Base-by-base conservation (phyloP, 2,113 vertebrate genomes). In the Rhinogobius similis region DNA sequence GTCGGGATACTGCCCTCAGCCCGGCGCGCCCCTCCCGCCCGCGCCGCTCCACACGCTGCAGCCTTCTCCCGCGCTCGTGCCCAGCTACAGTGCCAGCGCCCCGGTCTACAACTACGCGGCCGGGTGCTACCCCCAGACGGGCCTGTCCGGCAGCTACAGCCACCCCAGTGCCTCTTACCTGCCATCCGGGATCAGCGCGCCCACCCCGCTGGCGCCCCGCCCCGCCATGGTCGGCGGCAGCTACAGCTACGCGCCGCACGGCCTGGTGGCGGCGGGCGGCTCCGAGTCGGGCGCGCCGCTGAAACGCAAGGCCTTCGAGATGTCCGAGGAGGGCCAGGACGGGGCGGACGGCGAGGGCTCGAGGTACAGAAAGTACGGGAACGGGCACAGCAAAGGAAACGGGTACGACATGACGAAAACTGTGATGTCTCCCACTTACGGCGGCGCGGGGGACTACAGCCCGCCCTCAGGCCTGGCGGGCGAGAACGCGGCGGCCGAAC, bases 231-330 rank as follows among this genome's bases (percentile, higher is more conserved):
- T 93, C 9, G 93, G 93, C 36, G 91, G 92, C 0, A 62, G 88
- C 5, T 97, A 96, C 8, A 72, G 90, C 82, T 96, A 96, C 89
- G 89, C 92, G 38, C 79, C 91, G 0, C 86, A 93, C 0, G 83
- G 80, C 21, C 78, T 94, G 14, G 87, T 36, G 5, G 32, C 32
- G 32, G 32, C 87, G 38, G 83, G 92, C 0, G 89, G 86, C 70
- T 83, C 90, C 0, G 95, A 95, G 20, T 72, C 90, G 0, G 89
- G 88, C 0, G 83, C 72, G 4, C 69, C 92, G 21, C 86, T 96
- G 81, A 98, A 97, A 90, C 94, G 95, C 72, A 97, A 96, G 76
- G 95, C 94, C 2, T 93, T 94, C 2, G 95, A 95, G 73, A 87
- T 95, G 85, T 39, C 82, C 0, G 83, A 94, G 44, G 94, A 87